These are phyloP conservation scores for Babyrousa celebensis DNA, from an alignment of 2,797 vertebrate species.

Conservation along the genomic window DNA sequence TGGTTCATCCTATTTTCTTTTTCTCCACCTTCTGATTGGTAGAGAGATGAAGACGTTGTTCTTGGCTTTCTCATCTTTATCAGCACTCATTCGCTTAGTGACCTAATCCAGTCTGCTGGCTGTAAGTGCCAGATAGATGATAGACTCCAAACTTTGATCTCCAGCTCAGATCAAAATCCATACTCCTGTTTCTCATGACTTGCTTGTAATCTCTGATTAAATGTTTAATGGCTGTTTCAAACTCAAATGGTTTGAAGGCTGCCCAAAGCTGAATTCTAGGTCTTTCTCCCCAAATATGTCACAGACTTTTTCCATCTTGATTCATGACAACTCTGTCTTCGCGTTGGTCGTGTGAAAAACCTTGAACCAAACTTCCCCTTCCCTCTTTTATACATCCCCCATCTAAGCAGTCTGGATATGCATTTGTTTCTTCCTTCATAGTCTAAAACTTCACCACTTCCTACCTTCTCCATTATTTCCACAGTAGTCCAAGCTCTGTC, in stretches of 20 bases:
- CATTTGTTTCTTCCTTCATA: neutral
- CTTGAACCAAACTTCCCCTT: neutral
- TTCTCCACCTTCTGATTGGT: neutral
- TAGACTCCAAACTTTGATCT: neutral
- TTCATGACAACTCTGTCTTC: neutral
- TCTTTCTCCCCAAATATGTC: neutral
- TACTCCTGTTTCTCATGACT: neutral
- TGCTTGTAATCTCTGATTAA: neutral
- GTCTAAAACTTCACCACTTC: neutral
- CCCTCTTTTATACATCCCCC: neutral
- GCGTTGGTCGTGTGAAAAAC: neutral
- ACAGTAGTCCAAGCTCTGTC: neutral
- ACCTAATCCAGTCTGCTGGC: neutral
- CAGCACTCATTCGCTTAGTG: neutral
- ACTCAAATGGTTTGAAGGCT: neutral
- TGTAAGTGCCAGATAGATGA: neutral
- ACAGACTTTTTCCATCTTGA: neutral
- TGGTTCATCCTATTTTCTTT: neutral
- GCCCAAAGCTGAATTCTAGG: neutral
- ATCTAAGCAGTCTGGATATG: neutral
- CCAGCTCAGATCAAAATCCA: neutral
- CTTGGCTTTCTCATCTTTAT: neutral
- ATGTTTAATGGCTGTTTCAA: neutral
- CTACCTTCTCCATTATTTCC: neutral
- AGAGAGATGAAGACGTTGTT: neutral